Evolutionary conservation across 2,113 vertebrate genomes (phyloP).

Genomic region (Rallus limicola): DNA sequence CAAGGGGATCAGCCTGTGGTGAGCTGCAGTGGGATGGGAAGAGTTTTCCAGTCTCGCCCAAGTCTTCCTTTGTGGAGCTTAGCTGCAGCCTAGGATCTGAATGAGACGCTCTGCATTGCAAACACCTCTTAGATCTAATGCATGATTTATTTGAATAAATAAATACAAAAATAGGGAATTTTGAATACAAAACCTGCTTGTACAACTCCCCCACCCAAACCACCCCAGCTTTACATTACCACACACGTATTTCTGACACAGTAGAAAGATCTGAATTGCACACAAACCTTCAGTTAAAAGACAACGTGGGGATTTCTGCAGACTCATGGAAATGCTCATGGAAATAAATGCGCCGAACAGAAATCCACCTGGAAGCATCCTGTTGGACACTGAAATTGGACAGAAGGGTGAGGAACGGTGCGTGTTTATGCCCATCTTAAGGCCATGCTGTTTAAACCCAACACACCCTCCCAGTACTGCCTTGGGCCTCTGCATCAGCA

Average conservation of each 20-base stretch:
- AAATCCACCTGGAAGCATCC: neutral
- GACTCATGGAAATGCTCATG: neutral
- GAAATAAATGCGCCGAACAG: neutral
- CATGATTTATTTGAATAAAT: slow-evolving; percentile 55
- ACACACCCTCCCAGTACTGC: neutral
- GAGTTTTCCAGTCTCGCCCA: neutral
- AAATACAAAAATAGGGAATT: slow-evolving; percentile 35
- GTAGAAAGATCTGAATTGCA: neutral
- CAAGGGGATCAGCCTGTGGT: neutral
- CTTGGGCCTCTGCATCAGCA: neutral
- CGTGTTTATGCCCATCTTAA: neutral
- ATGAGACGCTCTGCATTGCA: neutral
- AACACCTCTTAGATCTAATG: neutral
- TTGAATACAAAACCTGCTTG: slow-evolving; percentile 1
- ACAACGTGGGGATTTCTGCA: neutral
- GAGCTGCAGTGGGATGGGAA: neutral
- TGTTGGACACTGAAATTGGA: neutral
- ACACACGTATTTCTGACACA: neutral
- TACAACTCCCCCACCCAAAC: neutral
- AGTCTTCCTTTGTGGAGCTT: neutral
- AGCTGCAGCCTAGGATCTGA: neutral
- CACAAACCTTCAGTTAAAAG: neutral
- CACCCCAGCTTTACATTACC: neutral
- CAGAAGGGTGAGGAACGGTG: neutral
- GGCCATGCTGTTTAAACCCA: neutral